Conservation (phyloP, 2,888 invertebrate genomes). For the Macrosoma leucophasiata region DNA sequence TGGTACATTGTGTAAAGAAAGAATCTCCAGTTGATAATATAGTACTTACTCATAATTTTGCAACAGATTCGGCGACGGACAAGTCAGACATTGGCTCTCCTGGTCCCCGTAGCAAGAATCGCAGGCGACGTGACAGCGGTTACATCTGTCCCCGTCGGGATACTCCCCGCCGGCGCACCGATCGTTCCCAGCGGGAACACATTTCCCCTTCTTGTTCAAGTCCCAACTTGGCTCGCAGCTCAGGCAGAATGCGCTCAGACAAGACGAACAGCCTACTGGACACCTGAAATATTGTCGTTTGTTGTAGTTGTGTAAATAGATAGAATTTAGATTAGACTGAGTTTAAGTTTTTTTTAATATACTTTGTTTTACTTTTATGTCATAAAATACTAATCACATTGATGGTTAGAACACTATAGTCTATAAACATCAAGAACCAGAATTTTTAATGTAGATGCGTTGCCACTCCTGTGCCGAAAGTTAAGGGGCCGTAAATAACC, state of each 20-base stretch:
- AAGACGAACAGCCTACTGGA: conserved; percentile 85
- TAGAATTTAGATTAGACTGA: no score
- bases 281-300: conserved; percentile 60
- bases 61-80: conserved; percentile 82
- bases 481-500: no score
- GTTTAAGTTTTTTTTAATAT: no score
- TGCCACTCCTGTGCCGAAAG: no score
- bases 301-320: neutral
- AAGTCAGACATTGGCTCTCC: conserved; percentile 84
- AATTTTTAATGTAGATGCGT: no score
- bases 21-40: no score
- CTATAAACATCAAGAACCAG: no score
- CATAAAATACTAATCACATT: no score
- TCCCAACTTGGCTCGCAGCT: conserved; percentile 85
- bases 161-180: conserved; percentile 80
- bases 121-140: conserved; percentile 85
- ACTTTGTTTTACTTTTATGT: no score
- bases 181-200: conserved; percentile 81
- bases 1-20: no score
- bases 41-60: conserved; percentile 72
- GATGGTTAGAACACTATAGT: no score
- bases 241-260: conserved; percentile 82
- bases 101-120: conserved; percentile 88
- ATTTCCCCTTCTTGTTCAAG: conserved; percentile 84
- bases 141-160: conserved; percentile 80